These are phyloP conservation scores for Jacana jacana DNA, from an alignment of 2,113 vertebrate species.

Conservation along the genomic window DNA sequence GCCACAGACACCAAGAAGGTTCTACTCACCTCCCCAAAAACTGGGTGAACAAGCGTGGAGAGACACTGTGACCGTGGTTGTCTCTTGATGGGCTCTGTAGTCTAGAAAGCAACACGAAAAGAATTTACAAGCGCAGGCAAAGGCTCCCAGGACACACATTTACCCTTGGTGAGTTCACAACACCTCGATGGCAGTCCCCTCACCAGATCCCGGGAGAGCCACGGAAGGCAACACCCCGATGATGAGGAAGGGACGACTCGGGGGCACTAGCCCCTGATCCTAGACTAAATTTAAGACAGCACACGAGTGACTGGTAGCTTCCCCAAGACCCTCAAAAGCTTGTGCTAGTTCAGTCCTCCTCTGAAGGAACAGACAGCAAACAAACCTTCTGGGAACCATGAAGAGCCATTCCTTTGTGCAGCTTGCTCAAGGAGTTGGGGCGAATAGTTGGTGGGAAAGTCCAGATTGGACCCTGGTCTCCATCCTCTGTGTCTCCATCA, in stretches of 20 bases:
- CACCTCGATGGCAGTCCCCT: neutral
- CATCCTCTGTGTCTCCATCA: slow-evolving; percentile 88
- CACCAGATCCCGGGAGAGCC: neutral
- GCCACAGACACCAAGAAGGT: neutral
- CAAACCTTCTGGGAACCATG: slow-evolving; percentile 84
- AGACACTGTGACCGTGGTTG: slow-evolving; percentile 93
- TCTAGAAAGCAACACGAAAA: slow-evolving; percentile 19
- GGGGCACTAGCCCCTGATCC: neutral
- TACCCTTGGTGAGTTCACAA: neutral
- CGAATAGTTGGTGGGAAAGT: slow-evolving; percentile 93
- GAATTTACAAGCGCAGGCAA: neutral
- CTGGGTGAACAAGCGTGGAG: slow-evolving; percentile 91
- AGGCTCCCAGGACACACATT: neutral
- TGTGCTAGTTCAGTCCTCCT: neutral
- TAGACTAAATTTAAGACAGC: neutral
- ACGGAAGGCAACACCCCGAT: neutral
- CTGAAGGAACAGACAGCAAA: neutral
- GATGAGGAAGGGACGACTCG: neutral
- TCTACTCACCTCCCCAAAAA: slow-evolving; percentile 91
- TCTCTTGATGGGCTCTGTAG: slow-evolving; percentile 85
- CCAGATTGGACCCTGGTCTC: slow-evolving; percentile 89
- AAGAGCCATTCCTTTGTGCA: slow-evolving; percentile 86
- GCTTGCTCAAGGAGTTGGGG: slow-evolving; percentile 85
- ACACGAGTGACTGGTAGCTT: accelerated
- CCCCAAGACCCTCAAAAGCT: neutral